Percentiles rank a stretch among this genome's conserved stretches.
phyloP scores from a whole-genome alignment of 2,888 invertebrate species.

The Polia nebulosa region DNA sequence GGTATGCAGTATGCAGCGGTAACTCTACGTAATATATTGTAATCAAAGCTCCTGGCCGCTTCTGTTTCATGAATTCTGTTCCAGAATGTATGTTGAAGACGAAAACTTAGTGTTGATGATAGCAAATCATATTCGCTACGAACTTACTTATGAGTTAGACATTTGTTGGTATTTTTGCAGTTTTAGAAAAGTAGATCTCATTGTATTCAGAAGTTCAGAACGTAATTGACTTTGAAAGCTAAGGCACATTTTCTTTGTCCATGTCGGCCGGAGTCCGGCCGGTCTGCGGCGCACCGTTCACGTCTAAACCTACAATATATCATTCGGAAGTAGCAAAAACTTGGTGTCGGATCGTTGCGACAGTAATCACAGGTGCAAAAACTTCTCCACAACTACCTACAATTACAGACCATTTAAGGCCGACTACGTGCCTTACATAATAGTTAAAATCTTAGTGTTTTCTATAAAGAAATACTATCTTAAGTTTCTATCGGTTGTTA shows the following conservation, averaged over 20 bases:
- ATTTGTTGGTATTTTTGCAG: not conserved
- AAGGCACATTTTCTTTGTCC: conserved; percentile 47
- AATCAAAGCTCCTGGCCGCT: conserved; percentile 21
- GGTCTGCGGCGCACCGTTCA: conserved; percentile 54
- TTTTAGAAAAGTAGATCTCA: conserved; percentile 28
- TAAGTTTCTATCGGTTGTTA: conserved; percentile 64
- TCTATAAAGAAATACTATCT: conserved; percentile 73
- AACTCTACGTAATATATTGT: conserved; percentile 18
- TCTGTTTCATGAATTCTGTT: conserved; percentile 9
- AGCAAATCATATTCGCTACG: not conserved
- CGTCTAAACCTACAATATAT: conserved; percentile 78
- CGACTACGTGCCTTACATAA: conserved; percentile 84
- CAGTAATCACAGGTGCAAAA: conserved; percentile 86
- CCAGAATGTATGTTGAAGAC: not conserved
- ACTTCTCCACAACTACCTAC: conserved; percentile 82
- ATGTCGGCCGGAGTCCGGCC: conserved; percentile 47
- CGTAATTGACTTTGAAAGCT: conserved; percentile 47
- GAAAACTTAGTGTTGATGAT: not conserved
- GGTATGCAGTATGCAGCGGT: conserved; percentile 35
- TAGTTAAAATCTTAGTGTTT: conserved; percentile 83
- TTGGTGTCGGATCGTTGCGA: conserved; percentile 83
- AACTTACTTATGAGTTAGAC: not conserved
- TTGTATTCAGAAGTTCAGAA: conserved; percentile 38
- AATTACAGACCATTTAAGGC: conserved; percentile 89
- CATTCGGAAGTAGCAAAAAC: conserved; percentile 85